phyloP scores from a whole-genome alignment of 2,797 vertebrate genomes.

The Pseudotriccus pelzelni region DNA sequence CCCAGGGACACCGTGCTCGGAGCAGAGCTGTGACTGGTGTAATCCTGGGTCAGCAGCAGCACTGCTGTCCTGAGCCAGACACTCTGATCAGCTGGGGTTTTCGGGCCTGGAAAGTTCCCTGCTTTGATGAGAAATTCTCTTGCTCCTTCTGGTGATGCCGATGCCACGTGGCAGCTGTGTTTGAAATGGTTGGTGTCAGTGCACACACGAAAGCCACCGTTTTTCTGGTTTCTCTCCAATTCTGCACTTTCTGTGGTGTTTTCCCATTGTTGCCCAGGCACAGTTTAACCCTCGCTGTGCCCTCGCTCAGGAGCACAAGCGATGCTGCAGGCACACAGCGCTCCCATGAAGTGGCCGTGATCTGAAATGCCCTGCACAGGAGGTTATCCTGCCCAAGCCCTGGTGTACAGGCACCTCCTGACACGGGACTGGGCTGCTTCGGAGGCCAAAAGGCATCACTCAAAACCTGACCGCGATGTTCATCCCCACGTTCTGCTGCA shows the following conservation, averaged over 20 bases:
- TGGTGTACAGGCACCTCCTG: not conserved
- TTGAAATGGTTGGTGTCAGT: not conserved
- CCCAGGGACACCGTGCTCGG: accelerated
- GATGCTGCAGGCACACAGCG: accelerated
- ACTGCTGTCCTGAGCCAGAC: accelerated
- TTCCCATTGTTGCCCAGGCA: not conserved
- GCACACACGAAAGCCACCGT: accelerated
- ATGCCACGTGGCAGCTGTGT: accelerated
- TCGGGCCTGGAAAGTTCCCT: not conserved
- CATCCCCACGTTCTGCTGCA: not conserved
- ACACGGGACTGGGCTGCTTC: not conserved
- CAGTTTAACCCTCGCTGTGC: accelerated
- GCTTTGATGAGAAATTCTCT: not conserved
- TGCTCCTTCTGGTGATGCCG: not conserved
- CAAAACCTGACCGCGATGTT: accelerated
- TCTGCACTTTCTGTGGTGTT: accelerated
- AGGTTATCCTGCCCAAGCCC: not conserved
- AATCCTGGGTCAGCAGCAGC: not conserved
- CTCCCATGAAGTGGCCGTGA: accelerated
- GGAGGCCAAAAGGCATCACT: accelerated
- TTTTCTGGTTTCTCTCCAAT: not conserved
- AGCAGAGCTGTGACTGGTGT: not conserved
- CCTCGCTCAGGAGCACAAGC: not conserved
- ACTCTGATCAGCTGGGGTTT: not conserved
- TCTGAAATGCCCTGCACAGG: not conserved